Evolutionary conservation across 2,888 invertebrate species (phyloP), one percentile per base, ranked within the genome.

Genomic region (Rhamphomyia laevipes): DNA sequence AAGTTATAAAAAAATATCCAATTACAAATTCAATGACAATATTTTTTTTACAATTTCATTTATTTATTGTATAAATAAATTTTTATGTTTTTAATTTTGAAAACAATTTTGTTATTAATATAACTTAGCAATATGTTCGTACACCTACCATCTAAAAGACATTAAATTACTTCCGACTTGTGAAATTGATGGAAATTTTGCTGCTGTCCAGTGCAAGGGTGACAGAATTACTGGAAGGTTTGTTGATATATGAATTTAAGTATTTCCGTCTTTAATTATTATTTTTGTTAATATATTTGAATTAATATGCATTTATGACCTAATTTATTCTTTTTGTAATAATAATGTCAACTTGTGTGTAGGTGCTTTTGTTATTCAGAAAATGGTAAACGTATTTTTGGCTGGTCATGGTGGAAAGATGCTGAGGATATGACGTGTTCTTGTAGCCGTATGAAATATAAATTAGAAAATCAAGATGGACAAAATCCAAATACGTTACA

Each of bases 351-450:
- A n/a, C 17, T 43, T 38, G 38, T 3, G 17, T 43, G 3, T 9
- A 79, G 82, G 65, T 84, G 84, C 68, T 82, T 81, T 63, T 84
- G 84, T 65, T 76, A 74, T 49, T 74, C 77, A 64, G 68, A 68
- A 56, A 59, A 66, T 45, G 83, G 82, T 38, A 71, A 70, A 38
- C 72, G 82, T 64, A 76, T 83, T 63, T 81, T 79, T 68, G 83
- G 84, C 58, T 77, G 78, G 70, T 75, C 77, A 60, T 78, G 78
- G 76, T 73, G 74, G 60, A 66, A 64, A 33, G 67, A 77, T 48
- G 73, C 77, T 4, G 66, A 66, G 47, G 73, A 77, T 48, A 83
- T 83, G 81, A 78, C 58, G 10, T 60, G 57, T 40, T 81, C 78
- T 43, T 83, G 83, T 63, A 82, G 82, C 60, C 71, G 80, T 48